phyloP scores from a whole-genome alignment of 2,888 invertebrate genomes.

The Eutolmus rufibarbis region DNA sequence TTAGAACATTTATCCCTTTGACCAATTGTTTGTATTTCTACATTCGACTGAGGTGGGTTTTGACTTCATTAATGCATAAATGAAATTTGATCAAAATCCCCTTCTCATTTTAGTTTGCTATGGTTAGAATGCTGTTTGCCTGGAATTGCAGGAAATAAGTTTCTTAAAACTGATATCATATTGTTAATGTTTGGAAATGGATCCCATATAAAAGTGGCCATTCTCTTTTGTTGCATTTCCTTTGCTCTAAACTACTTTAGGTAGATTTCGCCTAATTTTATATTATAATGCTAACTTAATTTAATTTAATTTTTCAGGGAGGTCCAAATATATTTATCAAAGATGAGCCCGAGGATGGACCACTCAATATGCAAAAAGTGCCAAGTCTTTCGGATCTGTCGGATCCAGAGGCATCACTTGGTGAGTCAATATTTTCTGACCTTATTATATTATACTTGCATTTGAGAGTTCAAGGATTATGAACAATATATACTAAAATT shows the following conservation, averaged over 20 bases:
- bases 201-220: too few relatives aligned
- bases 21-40: too few relatives aligned
- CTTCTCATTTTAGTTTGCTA: too few relatives aligned
- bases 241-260: not conserved
- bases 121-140: too few relatives aligned
- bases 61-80: too few relatives aligned
- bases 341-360: slow-evolving; percentile 70
- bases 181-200: too few relatives aligned
- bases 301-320: slow-evolving; percentile 37
- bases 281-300: not conserved
- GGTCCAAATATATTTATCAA: slow-evolving; percentile 48
- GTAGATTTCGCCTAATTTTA: not conserved
- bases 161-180: too few relatives aligned
- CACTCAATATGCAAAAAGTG: slow-evolving; percentile 83
- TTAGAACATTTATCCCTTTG: too few relatives aligned
- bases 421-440: slow-evolving; percentile 66
- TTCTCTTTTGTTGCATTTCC: too few relatives aligned
- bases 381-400: slow-evolving; percentile 90
- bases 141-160: too few relatives aligned
- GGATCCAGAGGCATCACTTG: slow-evolving; percentile 87
- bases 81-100: too few relatives aligned
- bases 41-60: too few relatives aligned
- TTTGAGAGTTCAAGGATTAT: not conserved
- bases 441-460: not conserved
- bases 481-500: not conserved